Base-by-base conservation (phyloP, 1,140 invertebrate genomes). In the Sycophaga agraensis region DNA sequence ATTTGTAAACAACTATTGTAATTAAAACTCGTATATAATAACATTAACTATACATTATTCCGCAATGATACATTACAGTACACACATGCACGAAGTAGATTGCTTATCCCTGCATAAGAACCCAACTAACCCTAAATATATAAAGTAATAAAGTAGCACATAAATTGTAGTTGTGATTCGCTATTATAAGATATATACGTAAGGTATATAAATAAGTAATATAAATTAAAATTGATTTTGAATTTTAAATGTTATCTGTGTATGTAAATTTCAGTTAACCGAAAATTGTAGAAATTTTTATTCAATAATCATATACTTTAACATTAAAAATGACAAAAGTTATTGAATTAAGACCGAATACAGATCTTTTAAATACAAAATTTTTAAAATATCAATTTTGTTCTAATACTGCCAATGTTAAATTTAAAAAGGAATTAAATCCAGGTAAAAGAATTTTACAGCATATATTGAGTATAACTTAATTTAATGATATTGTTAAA, bases 341-440 rank as follows among this genome's bases (percentile, higher is more conserved):
- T 54, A 66, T 80, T 39, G 76, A 80, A 59, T 67, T 80, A 43
- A 58, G 73, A 24, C 76, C 78, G 5, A 48, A 73, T 17, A 74
- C 60, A 66, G 28, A 31, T 43, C 63, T 78, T 22, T 58, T 70
- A 17, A 77, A 81, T 56, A 19, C 57, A 5, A 66, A 72, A 24
- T 81, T 81, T 59, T 74, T 79, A 63, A 79, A 79, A 46, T 81
- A 81, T 70, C 75, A 77, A 62, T 79, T 77, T 69, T 73, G 60
- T 8, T 62, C 68, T 4, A 68, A 74, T 16, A 35, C 57, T 19
- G 45, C 72, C 45, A 43, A 66, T 16, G 59, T 73, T 54, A 68
- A 57, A 51, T 49, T 58, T 17, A 70, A 75, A 63, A 66, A 66
- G 26, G 51, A 58, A 43, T 50, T 80, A 35, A 19, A 53, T 34